Conservation (phyloP, 35 echinoderm and acorn worm genomes). For the Hemicentrotus pulcherrimus region DNA sequence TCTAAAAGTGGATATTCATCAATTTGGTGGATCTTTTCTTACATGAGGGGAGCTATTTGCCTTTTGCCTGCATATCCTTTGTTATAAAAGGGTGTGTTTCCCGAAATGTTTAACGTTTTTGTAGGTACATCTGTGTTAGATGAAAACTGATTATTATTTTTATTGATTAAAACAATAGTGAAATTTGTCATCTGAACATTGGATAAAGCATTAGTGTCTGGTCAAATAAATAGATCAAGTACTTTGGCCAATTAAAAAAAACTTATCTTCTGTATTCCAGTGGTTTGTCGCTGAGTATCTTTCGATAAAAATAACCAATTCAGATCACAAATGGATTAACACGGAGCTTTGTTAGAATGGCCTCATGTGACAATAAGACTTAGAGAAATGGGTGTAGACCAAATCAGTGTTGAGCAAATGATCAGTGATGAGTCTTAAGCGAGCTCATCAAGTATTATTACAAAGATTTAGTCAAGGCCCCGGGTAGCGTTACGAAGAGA, state of each 20-base stretch:
- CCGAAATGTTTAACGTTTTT: neutral
- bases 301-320: neutral
- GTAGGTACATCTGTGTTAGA: neutral
- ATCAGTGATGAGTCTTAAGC: neutral
- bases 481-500: neutral
- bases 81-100: neutral
- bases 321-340: neutral
- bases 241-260: neutral
- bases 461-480: neutral
- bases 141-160: neutral
- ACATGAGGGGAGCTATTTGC: neutral
- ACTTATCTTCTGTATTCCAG: neutral
- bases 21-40: neutral
- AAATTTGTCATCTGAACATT: neutral
- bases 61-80: neutral
- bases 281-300: neutral
- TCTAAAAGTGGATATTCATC: neutral
- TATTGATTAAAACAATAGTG: neutral
- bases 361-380: neutral
- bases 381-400: neutral
- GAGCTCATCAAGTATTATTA: neutral
- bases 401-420: neutral
- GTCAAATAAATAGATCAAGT: neutral
- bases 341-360: neutral
- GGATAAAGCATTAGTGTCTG: neutral